phyloP scores from a whole-genome alignment of 2,797 vertebrate genomes.

The Morelia viridis region DNA sequence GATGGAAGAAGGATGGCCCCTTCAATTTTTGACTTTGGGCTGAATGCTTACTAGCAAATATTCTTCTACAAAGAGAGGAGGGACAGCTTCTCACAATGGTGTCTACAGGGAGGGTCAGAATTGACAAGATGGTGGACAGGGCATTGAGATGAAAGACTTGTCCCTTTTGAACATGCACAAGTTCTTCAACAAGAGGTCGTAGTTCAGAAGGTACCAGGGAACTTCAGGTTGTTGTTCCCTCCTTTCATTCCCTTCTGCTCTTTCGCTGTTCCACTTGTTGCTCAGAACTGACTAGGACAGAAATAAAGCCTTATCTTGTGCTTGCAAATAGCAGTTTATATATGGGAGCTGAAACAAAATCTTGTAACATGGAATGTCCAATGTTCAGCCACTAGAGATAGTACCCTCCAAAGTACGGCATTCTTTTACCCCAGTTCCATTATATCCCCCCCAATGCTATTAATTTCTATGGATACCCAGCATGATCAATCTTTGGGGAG shows the following conservation, averaged over 20 bases:
- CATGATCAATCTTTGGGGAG: neutral
- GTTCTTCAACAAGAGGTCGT: neutral
- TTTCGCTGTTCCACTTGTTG: neutral
- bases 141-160: neutral
- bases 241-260: neutral
- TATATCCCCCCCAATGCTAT: neutral
- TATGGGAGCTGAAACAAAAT: neutral
- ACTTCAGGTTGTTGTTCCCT: neutral
- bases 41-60: neutral
- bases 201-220: neutral
- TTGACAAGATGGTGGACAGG: neutral
- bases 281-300: neutral
- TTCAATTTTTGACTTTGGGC: neutral
- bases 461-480: neutral
- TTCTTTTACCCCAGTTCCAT: neutral
- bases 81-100: neutral
- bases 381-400: neutral
- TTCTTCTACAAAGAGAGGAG: neutral
- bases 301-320: neutral
- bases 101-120: neutral
- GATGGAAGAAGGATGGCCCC: neutral
- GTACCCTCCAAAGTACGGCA: neutral
- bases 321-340: neutral
- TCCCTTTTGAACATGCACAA: neutral
- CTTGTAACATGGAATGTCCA: neutral